Conservation (phyloP, 2,888 invertebrate species). For the Iphiclides podalirius region DNA sequence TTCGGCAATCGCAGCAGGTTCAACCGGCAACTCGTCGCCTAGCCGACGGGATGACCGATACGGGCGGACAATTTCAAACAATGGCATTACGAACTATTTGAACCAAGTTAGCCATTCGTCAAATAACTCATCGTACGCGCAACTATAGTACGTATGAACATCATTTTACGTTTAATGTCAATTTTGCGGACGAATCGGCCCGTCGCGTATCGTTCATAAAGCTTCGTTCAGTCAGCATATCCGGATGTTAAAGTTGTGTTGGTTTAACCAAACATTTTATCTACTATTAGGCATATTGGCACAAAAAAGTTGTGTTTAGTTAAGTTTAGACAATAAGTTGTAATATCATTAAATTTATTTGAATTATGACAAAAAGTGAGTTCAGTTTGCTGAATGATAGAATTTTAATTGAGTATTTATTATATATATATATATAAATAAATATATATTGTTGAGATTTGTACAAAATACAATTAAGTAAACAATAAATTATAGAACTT, state of each 20-base stretch:
- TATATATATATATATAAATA: conserved; percentile 42
- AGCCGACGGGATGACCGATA: conserved; percentile 29
- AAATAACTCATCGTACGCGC: conserved; percentile 17
- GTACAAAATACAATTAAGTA: conserved; percentile 82
- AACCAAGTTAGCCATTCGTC: conserved; percentile 1
- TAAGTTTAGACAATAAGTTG: conserved; percentile 81
- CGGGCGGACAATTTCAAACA: conserved; percentile 28
- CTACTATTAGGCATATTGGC: conserved; percentile 79
- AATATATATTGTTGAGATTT: conserved; percentile 81
- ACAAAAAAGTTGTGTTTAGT: conserved; percentile 81
- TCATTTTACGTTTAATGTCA: conserved; percentile 1
- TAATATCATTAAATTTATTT: conserved; percentile 76
- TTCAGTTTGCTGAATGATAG: conserved; percentile 81
- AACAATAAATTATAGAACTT: conserved; percentile 81
- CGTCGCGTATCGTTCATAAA: conserved; percentile 29
- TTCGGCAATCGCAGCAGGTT: conserved; percentile 14
- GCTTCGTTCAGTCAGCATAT: conserved; percentile 34
- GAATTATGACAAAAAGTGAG: conserved; percentile 79
- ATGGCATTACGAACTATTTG: background rate
- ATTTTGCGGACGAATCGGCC: conserved; percentile 24
- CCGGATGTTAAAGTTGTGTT: conserved; percentile 43
- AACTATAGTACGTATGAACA: conserved; percentile 18
- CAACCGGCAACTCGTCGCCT: conserved; percentile 24
- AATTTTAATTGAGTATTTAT: conserved; percentile 81
- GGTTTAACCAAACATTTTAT: conserved; percentile 75